These are phyloP conservation scores for Andricus curvator DNA, from an alignment of 2,888 invertebrate genomes.

Conservation along the genomic window DNA sequence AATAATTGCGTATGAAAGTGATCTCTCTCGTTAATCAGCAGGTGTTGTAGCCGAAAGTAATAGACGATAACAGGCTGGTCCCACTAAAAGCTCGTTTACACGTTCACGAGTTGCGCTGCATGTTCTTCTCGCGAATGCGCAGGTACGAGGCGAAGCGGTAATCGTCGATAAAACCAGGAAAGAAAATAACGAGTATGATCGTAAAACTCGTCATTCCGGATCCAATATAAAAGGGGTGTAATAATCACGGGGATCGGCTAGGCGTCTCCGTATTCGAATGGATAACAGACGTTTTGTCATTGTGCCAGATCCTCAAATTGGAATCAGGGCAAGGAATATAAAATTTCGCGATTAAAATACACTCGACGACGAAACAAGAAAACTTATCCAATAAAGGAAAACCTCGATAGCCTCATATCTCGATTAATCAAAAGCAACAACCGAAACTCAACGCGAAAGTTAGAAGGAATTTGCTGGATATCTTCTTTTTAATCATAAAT, in stretches of 20 bases:
- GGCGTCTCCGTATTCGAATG: not conserved
- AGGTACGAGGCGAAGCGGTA: constrained; percentile 24
- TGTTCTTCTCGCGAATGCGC: constrained; percentile 36
- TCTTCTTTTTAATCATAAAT: too few relatives aligned
- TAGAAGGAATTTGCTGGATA: too few relatives aligned
- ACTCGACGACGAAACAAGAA: not conserved
- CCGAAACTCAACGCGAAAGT: too few relatives aligned
- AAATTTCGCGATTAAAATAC: constrained; percentile 22
- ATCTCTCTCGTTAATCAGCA: not conserved
- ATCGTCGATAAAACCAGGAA: constrained; percentile 36
- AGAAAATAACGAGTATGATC: constrained; percentile 30
- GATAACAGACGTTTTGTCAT: not conserved
- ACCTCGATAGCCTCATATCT: not conserved
- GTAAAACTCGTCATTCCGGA: constrained; percentile 24
- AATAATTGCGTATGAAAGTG: not conserved
- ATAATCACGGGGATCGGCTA: constrained; percentile 18
- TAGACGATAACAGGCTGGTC: constrained; percentile 1
- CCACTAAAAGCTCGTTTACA: constrained; percentile 36
- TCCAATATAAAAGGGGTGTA: not conserved
- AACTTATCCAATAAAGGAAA: not conserved
- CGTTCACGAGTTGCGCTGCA: constrained; percentile 36
- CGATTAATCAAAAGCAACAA: constrained; percentile 1
- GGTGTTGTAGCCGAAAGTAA: constrained; percentile 26
- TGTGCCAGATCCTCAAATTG: constrained; percentile 1
- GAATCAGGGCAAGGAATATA: constrained; percentile 26